Evolutionary conservation across 2,888 invertebrate genomes (phyloP).

Genomic region (Trichacis sp.): DNA sequence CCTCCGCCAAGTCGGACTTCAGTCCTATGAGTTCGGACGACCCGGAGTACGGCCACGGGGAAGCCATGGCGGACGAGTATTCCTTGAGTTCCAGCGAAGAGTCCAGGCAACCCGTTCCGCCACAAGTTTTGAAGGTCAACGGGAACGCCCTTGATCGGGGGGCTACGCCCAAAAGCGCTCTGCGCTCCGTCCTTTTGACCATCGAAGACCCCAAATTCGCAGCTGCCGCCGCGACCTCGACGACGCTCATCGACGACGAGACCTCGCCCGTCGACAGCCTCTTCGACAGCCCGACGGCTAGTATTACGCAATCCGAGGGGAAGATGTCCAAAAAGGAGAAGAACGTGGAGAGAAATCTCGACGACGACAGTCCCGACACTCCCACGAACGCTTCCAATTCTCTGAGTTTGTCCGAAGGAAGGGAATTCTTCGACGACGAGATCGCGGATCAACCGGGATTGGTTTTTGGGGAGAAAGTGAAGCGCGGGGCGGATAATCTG

Average conservation of each 20-base stretch:
- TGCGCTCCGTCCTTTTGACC: constrained; percentile 73
- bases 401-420: constrained; percentile 83
- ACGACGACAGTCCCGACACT: constrained; percentile 76
- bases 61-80: constrained; percentile 75
- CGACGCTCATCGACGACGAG: constrained; percentile 82
- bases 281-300: constrained; percentile 77
- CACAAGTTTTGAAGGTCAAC: constrained; percentile 55
- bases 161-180: constrained; percentile 55
- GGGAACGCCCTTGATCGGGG: constrained; percentile 56
- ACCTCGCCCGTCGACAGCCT: constrained; percentile 86
- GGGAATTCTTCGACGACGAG: constrained; percentile 89
- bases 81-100: constrained; percentile 71
- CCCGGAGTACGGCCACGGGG: constrained; percentile 73
- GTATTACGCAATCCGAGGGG: constrained; percentile 65
- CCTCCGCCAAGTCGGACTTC: constrained; percentile 62
- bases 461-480: constrained; percentile 77
- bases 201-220: constrained; percentile 83
- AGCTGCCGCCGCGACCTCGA: constrained; percentile 77
- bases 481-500: constrained; percentile 42
- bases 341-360: constrained; percentile 68
- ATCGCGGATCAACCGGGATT: constrained; percentile 91
- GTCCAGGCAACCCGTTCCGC: constrained; percentile 43
- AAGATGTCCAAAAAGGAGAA: constrained; percentile 68
- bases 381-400: constrained; percentile 84
- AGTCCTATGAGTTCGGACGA: constrained; percentile 71